Evolutionary conservation across 2,888 invertebrate species (phyloP).

Genomic region (Spialia ferax): DNA sequence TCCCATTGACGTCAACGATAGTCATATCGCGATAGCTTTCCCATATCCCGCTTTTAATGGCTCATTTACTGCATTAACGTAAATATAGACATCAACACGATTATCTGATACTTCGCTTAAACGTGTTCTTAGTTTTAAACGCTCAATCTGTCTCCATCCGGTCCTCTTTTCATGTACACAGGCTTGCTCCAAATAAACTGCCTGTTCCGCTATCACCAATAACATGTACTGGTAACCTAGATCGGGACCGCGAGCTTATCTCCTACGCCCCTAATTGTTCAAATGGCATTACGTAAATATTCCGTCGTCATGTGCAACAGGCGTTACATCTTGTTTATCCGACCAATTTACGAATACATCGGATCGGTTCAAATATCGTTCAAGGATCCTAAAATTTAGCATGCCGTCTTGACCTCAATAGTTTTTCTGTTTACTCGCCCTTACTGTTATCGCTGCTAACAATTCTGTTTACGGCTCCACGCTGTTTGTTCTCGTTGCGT

Average conservation of each 20-base stretch:
- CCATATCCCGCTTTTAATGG: slow-evolving; percentile 22
- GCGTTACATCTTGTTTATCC: slow-evolving; percentile 16
- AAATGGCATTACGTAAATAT: slow-evolving; percentile 31
- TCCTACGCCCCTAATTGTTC: slow-evolving; percentile 24
- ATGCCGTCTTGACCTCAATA: background rate
- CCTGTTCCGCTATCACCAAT: slow-evolving; percentile 19
- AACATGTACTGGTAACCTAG: slow-evolving; percentile 28
- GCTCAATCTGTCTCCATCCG: background rate
- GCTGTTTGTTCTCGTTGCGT: slow-evolving; percentile 34
- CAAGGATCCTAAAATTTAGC: slow-evolving; percentile 12
- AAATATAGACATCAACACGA: slow-evolving; percentile 11
- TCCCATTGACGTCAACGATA: slow-evolving; percentile 46
- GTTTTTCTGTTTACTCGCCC: slow-evolving; percentile 54
- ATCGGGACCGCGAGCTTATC: slow-evolving; percentile 21
- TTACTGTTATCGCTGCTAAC: slow-evolving; percentile 59
- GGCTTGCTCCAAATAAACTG: slow-evolving; percentile 21
- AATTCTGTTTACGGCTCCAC: slow-evolving; percentile 62
- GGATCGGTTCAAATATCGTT: background rate
- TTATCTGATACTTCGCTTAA: slow-evolving; percentile 2
- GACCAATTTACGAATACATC: background rate
- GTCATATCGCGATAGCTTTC: slow-evolving; percentile 48
- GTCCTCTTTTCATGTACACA: background rate
- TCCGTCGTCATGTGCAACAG: slow-evolving; percentile 19
- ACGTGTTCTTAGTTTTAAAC: slow-evolving; percentile 1
- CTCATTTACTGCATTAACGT: slow-evolving; percentile 15